These are phyloP conservation scores for Chrysocyon brachyurus DNA, from an alignment of 2,797 vertebrate genomes.

Conservation along the genomic window DNA sequence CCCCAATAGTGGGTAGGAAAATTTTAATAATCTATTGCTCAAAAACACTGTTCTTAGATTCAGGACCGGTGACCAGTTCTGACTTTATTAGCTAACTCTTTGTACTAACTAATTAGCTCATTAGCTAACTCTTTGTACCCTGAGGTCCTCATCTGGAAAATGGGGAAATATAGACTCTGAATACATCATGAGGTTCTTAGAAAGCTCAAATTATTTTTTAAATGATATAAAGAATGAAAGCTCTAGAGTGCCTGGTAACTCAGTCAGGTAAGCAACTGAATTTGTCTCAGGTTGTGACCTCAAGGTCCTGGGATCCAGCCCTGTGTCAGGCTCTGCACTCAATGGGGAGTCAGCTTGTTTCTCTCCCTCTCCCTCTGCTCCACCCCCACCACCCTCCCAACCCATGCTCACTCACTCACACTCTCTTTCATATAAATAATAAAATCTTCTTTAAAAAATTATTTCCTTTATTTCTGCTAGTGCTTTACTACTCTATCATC, in stretches of 20 bases:
- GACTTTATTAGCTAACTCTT: background rate
- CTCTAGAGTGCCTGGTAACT: background rate
- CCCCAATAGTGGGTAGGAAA: background rate
- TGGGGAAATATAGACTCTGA: background rate
- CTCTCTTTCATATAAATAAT: background rate
- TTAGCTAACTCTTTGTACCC: background rate
- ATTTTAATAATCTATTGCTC: background rate
- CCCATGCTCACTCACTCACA: background rate
- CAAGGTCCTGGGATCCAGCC: background rate
- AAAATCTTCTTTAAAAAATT: background rate
- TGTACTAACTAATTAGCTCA: too few species aligned
- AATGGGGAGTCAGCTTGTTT: background rate
- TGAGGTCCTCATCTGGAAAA: background rate
- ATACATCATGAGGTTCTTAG: background rate
- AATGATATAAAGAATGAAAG: background rate
- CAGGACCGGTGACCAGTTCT: background rate
- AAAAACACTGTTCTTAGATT: background rate
- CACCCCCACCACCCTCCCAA: too few species aligned
- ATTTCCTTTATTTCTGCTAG: background rate
- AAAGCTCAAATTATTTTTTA: slow-evolving; percentile 10
- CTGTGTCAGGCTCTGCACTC: background rate
- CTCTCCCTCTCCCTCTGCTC: background rate
- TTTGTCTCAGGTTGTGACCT: background rate
- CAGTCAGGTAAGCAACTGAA: background rate
- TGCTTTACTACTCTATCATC: background rate